These are phyloP conservation scores for Gambusia yucatana DNA, from an alignment of 2,797 vertebrate species.

Conservation along the genomic window DNA sequence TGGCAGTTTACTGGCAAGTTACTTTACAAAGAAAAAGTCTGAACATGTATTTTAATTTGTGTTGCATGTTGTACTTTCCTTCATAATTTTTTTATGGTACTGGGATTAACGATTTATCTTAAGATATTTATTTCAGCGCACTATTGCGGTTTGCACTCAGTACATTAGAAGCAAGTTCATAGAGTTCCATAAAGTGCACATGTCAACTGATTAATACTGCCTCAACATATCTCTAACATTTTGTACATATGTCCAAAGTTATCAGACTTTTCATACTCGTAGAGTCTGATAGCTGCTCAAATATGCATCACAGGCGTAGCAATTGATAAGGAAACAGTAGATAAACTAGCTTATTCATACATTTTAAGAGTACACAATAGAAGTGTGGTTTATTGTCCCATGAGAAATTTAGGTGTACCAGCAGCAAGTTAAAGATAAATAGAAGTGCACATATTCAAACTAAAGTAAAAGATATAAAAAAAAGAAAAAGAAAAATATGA, in stretches of 20 bases:
- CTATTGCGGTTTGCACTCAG: not conserved
- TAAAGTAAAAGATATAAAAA: not conserved
- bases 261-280: not conserved
- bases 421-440: not conserved
- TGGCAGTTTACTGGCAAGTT: not conserved
- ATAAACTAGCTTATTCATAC: not conserved
- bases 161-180: not conserved
- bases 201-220: not conserved
- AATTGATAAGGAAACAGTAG: not conserved
- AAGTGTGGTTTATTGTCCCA: not conserved
- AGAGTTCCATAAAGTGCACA: not conserved
- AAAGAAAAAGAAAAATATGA: not conserved
- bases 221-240: not conserved
- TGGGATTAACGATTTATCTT: not conserved
- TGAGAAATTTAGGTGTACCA: not conserved
- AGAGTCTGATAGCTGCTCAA: not conserved
- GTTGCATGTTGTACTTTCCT: not conserved
- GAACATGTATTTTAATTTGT: not conserved
- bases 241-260: not conserved
- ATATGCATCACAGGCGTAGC: not conserved
- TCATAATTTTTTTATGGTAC: too few relatives aligned
- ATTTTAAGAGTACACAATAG: not conserved
- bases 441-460: not conserved
- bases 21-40: not conserved
- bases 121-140: not conserved